Base-by-base conservation (phyloP, 2,888 invertebrate species). In the Melitaea athalia region DNA sequence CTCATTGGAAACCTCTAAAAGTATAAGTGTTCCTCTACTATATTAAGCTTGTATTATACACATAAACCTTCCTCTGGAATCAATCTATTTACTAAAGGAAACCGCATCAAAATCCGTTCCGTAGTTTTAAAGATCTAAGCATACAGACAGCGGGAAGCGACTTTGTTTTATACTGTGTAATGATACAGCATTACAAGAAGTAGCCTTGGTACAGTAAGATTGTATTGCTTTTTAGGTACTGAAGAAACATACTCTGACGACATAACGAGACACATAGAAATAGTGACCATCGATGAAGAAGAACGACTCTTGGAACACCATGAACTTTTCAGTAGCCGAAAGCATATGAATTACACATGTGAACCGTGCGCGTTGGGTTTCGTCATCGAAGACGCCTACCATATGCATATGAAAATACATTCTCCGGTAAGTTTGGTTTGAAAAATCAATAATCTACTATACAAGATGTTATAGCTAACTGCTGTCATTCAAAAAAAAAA, bases 261-360 rank as follows among this genome's bases (percentile, higher is more conserved):
- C 4, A 74, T 82, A 7, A 77, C 76, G 0, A 77, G 75, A 50
- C 75, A 83, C 59, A 80, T 85, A n/a, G 80, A 85, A 59, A 81
- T 85, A 42, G 81, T 85, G 45, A 84, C 82, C 0, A 85, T 85
- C 14, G 75, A 77, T 0, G 85, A 85, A 11, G 76, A 78, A 38
- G 82, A 82, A 64, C 68, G 85, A 0, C 74, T 73, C 59, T 52
- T 69, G 7, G 85, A 85, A 60, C 76, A 80, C 55, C 59, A 64
- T 3, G 78, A 78, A 53, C 65, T 72, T 5, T 64, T 80, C 47
- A 73, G 69, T 52, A 67, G 73, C 0, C 72, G 83, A 0, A 71
- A 71, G 5, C 83, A 83, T 52, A 83, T 84, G 81, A 74, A 76
- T 3, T 79, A 80, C 31, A 72, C 77, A 0, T 85, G 85, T 43